Evolutionary conservation across 2,888 invertebrate genomes (phyloP).

Genomic region (Scelioninae gen. 1): DNA sequence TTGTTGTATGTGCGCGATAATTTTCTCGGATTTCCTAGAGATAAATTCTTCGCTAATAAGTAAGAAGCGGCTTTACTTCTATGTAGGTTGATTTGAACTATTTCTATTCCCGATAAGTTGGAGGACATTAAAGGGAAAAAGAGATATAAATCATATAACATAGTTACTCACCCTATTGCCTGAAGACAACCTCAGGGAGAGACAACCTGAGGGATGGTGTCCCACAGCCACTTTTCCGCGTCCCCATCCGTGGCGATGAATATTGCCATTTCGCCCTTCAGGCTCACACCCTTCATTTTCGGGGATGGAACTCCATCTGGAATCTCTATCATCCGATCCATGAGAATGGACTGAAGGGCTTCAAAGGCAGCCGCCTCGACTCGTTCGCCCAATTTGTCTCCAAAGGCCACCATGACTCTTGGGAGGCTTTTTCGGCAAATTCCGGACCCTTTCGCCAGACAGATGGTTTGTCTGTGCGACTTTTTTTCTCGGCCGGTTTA

Average conservation of each 20-base stretch:
- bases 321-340: constrained; percentile 9
- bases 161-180: not conserved
- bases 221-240: constrained; percentile 9
- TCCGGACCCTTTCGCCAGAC: not conserved
- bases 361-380: constrained; percentile 11
- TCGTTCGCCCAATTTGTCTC: constrained; percentile 14
- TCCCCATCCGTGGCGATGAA: constrained; percentile 22
- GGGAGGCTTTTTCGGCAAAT: not conserved
- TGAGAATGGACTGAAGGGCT: not conserved
- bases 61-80: not conserved
- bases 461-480: not conserved
- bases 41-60: not conserved
- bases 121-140: not conserved
- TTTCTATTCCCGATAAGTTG: not conserved
- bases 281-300: not conserved
- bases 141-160: not conserved
- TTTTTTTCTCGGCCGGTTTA: not conserved
- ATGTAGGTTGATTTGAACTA: constrained; percentile 13
- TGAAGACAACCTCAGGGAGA: too few species aligned
- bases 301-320: not conserved
- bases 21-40: not conserved
- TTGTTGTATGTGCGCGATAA: not conserved
- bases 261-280: not conserved
- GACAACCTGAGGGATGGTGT: too few species aligned
- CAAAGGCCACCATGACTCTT: constrained; percentile 20